phyloP scores from a whole-genome alignment of 2,113 vertebrate species.

The Chascanopsetta lugubris region DNA sequence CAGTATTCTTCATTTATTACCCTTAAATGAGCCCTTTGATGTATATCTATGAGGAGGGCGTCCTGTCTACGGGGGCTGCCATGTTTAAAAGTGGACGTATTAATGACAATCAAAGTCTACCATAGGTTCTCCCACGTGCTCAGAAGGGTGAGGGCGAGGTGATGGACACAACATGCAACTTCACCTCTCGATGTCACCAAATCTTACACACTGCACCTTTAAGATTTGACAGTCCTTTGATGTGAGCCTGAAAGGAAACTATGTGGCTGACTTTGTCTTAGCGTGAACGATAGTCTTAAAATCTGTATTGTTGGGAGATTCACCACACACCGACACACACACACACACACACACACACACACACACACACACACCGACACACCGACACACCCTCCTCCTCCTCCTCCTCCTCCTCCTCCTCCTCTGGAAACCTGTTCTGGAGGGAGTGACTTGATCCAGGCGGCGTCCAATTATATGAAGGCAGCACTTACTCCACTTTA shows the following conservation, averaged over 20 bases:
- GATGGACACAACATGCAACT: too few species aligned
- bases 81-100: too few species aligned
- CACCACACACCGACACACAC: conserved; percentile 18
- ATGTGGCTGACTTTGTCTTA: conserved; percentile 9
- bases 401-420: conserved; percentile 37
- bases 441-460: conserved; percentile 78
- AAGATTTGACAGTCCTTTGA: too few species aligned
- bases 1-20: too few species aligned
- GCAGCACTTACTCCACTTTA: conserved; percentile 76
- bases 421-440: conserved; percentile 70
- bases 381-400: neutral
- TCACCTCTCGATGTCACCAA: neutral
- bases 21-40: too few species aligned
- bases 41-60: too few species aligned
- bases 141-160: too few species aligned
- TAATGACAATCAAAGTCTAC: too few species aligned
- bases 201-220: conserved; percentile 9
- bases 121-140: too few species aligned
- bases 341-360: neutral
- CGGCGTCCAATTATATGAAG: conserved; percentile 77
- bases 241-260: neutral
- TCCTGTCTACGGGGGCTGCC: too few species aligned
- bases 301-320: conserved; percentile 30
- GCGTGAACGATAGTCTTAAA: conserved; percentile 9
- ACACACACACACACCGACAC: conserved; percentile 1